phyloP scores from a whole-genome alignment of 2,888 invertebrate genomes.

The Xestia rhomboidea region DNA sequence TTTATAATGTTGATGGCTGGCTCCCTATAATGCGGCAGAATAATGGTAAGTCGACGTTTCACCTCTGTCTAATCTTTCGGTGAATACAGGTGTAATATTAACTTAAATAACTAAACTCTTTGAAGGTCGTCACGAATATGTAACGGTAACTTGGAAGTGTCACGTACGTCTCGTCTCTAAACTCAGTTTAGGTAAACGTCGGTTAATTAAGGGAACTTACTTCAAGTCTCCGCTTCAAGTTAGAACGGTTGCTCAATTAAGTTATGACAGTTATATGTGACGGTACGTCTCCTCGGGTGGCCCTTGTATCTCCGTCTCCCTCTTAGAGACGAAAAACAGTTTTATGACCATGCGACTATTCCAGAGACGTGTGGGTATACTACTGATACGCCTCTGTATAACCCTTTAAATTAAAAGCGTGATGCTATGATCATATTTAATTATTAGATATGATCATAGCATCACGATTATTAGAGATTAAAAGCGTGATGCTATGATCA shows the following conservation, averaged over 20 bases:
- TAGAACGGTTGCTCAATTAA: slow-evolving; percentile 62
- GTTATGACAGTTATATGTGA: slow-evolving; percentile 57
- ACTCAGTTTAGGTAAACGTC: slow-evolving; percentile 68
- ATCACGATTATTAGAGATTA: too few species aligned
- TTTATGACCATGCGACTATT: not conserved
- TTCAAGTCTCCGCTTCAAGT: slow-evolving; percentile 52
- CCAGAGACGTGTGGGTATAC: not conserved
- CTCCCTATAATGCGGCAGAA: not conserved
- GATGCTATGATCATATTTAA: not conserved
- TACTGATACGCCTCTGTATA: not conserved
- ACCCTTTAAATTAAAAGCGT: not conserved
- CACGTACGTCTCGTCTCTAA: slow-evolving; percentile 67
- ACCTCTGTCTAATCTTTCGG: not conserved
- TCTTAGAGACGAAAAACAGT: not conserved
- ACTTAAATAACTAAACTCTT: slow-evolving; percentile 26
- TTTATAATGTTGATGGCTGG: not conserved
- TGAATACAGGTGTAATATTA: not conserved
- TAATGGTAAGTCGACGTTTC: too few species aligned
- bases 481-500: not conserved
- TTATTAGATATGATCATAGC: too few species aligned
- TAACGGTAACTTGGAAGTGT: slow-evolving; percentile 66
- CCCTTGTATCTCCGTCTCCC: not conserved
- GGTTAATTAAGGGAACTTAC: slow-evolving; percentile 72
- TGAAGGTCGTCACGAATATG: slow-evolving; percentile 48
- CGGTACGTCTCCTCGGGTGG: slow-evolving; percentile 24